Percentiles rank a stretch among this genome's conserved stretches.
Conservation (phyloP, 2,797 vertebrate genomes). For the Gobio occitaniae region DNA sequence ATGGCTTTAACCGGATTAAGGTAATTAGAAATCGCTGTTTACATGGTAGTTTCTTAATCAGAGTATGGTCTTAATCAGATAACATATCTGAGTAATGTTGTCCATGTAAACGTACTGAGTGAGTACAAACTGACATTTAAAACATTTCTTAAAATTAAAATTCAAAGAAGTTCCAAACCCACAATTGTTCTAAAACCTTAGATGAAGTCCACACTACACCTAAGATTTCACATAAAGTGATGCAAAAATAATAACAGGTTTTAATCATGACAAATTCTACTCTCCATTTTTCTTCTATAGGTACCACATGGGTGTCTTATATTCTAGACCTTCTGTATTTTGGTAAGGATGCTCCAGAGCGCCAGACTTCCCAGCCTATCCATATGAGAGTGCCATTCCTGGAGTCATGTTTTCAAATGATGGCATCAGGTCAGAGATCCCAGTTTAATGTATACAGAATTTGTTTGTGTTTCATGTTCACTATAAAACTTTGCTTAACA, state of each 20-base stretch:
- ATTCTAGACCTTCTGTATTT: conserved; percentile 75
- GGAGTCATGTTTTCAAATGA: conserved; percentile 54
- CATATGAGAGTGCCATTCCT: conserved; percentile 72
- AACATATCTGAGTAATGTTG: too few relatives aligned
- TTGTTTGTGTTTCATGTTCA: too few relatives aligned
- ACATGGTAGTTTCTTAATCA: too few relatives aligned
- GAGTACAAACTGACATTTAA: not conserved
- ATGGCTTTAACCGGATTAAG: too few relatives aligned
- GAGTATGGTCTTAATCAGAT: too few relatives aligned
- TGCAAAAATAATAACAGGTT: not conserved
- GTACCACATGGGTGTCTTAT: conserved; percentile 75
- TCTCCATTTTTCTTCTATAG: conserved; percentile 58
- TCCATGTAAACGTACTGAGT: too few relatives aligned
- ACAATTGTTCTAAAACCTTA: not conserved
- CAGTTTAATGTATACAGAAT: too few relatives aligned
- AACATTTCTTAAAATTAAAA: not conserved
- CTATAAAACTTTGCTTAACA: too few relatives aligned
- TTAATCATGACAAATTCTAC: too few relatives aligned
- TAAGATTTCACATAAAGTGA: not conserved
- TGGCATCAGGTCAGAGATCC: conserved; percentile 59
- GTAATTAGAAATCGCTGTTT: too few relatives aligned
- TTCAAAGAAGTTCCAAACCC: not conserved
- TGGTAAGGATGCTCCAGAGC: conserved; percentile 58
- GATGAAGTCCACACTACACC: not conserved
- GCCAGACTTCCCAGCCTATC: conserved; percentile 63